A percentile compares a stretch with the other conserved stretches of the same genome.
These are phyloP conservation scores for Hylomyscus alleni DNA, from an alignment of 2,797 vertebrate species.

Conservation along the genomic window DNA sequence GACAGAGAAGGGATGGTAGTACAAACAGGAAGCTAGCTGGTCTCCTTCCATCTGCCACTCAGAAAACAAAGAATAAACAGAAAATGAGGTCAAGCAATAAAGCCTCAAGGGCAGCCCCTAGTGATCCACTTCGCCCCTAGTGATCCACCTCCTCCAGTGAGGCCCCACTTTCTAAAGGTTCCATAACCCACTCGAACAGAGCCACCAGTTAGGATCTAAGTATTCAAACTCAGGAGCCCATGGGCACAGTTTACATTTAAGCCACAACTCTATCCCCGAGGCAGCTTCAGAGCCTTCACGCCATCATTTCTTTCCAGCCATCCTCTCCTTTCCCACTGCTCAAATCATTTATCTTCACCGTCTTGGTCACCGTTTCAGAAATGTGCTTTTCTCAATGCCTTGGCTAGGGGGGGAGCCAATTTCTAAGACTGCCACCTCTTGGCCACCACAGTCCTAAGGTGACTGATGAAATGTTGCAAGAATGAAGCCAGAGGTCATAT, in stretches of 20 bases:
- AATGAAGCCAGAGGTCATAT: not conserved
- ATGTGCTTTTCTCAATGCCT: not conserved
- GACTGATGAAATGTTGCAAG: not conserved
- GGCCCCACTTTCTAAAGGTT: not conserved
- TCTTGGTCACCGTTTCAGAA: constrained; percentile 18
- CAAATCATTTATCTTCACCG: not conserved
- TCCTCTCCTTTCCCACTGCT: not conserved
- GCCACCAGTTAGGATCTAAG: not conserved
- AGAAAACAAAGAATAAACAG: not conserved
- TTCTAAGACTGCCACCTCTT: not conserved
- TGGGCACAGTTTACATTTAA: not conserved
- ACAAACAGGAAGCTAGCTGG: no score
- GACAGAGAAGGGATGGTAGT: not conserved
- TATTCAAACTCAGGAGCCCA: not conserved
- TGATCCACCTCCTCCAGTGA: not conserved
- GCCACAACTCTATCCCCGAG: not conserved
- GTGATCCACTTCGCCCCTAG: not conserved
- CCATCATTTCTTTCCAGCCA: not conserved
- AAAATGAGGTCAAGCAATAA: not conserved
- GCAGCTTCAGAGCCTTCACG: not conserved
- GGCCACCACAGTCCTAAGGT: not conserved
- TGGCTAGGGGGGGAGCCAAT: not conserved
- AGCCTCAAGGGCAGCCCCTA: not conserved
- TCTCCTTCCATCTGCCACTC: not conserved
- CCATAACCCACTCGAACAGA: no score